These are phyloP conservation scores for Lasioglossum oenotherae DNA, from an alignment of 2,888 invertebrate genomes.

Conservation along the genomic window DNA sequence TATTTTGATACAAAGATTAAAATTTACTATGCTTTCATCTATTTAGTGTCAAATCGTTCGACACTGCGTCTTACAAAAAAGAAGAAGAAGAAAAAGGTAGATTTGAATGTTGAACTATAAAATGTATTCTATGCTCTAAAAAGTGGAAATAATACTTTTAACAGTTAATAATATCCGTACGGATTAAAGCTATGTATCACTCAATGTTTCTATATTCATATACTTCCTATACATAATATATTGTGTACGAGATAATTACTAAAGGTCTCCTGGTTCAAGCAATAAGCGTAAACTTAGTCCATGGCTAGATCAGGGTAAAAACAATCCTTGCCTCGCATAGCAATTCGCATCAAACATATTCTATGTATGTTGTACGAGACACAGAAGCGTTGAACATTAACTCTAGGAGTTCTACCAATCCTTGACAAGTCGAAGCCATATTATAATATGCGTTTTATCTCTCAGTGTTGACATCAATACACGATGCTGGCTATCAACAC, in stretches of 20 bases:
- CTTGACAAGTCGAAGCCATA: constrained; percentile 64
- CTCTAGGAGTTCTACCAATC: constrained; percentile 34
- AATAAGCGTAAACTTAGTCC: constrained; percentile 72
- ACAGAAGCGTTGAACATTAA: constrained; percentile 36
- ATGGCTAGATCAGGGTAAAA: constrained; percentile 68
- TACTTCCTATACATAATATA: constrained; percentile 33
- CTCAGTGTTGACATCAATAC: constrained; percentile 67
- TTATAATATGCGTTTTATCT: constrained; percentile 54
- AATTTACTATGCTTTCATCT: constrained; percentile 29
- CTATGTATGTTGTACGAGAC: constrained; percentile 60
- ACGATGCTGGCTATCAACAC: constrained; percentile 64
- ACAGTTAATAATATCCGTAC: constrained; percentile 46
- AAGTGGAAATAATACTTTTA: constrained; percentile 60
- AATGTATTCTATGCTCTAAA: constrained; percentile 32
- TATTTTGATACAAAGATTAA: constrained; percentile 41
- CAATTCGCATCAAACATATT: constrained; percentile 59
- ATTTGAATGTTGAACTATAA: constrained; percentile 30
- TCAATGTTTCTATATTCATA: constrained; percentile 18
- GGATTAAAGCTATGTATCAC: constrained; percentile 51
- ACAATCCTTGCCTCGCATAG: constrained; percentile 73
- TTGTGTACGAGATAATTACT: constrained; percentile 20
- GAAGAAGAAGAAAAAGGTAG: neutral
- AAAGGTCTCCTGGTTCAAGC: constrained; percentile 64
- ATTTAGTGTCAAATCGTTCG: constrained; percentile 39
- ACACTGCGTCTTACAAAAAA: constrained; percentile 26